These are phyloP conservation scores for Hiodon alosoides DNA, from an alignment of 2,113 vertebrate species.

Conservation along the genomic window DNA sequence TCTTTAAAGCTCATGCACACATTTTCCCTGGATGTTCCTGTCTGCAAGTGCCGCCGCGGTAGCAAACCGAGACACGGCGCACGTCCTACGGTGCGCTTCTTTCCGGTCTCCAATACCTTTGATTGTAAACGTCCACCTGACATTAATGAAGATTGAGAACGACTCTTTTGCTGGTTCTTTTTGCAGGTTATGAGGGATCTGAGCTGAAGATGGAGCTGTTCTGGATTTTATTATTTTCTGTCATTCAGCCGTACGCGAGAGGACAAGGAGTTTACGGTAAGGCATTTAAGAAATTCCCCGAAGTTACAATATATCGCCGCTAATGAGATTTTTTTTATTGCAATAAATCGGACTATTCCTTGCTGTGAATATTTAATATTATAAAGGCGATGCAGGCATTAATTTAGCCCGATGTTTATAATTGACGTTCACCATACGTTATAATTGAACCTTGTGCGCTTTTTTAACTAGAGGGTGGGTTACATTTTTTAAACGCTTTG, in stretches of 20 bases:
- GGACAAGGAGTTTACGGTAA: slow-evolving; percentile 74
- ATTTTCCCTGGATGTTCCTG: slow-evolving; percentile 8
- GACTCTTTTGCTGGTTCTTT: slow-evolving; percentile 18
- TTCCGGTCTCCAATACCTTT: background rate
- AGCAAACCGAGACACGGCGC: background rate
- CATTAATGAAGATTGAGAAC: slow-evolving; percentile 3
- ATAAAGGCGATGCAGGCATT: too few species aligned
- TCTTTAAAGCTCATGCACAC: slow-evolving; percentile 5
- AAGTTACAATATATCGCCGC: background rate
- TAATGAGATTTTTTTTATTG: background rate
- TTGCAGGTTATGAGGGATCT: slow-evolving; percentile 65
- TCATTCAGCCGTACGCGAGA: slow-evolving; percentile 49
- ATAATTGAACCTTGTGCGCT: too few species aligned
- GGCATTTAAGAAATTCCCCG: slow-evolving; percentile 25
- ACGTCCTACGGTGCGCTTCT: background rate
- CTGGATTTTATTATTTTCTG: slow-evolving; percentile 71
- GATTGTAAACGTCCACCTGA: background rate
- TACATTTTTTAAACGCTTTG: too few species aligned
- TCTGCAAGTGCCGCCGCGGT: background rate
- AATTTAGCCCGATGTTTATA: too few species aligned
- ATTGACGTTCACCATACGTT: too few species aligned
- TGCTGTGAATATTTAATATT: too few species aligned
- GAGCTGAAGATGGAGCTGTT: slow-evolving; percentile 71
- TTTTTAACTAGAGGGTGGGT: too few species aligned
- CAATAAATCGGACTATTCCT: too few species aligned